phyloP scores from a whole-genome alignment of 64 coral and sea anemone species.

The Stylophora pistillata region DNA sequence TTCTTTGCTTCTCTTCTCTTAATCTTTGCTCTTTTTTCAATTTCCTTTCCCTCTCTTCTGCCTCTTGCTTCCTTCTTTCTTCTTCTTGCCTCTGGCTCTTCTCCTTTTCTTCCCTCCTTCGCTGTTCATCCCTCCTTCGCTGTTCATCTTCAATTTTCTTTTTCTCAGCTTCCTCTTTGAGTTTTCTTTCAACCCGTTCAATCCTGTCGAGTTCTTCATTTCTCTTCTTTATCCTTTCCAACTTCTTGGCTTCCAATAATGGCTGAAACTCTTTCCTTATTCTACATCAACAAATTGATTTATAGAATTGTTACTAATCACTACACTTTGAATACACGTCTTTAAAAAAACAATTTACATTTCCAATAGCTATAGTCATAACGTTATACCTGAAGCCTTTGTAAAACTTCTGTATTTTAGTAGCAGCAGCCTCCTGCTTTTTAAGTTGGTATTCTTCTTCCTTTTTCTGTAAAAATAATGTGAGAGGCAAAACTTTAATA shows the following conservation, averaged over 20 bases:
- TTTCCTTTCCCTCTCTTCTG: slow-evolving; percentile 23
- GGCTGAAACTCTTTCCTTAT: slow-evolving; percentile 56
- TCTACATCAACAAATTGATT: slow-evolving; percentile 12
- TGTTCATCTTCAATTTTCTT: slow-evolving; percentile 34
- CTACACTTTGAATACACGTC: too few species aligned
- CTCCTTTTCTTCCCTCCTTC: slow-evolving; percentile 14
- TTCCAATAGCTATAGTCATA: not conserved
- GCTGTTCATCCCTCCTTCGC: slow-evolving; percentile 1
- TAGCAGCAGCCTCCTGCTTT: slow-evolving; percentile 58
- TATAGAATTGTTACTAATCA: not conserved
- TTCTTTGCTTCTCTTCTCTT: not conserved
- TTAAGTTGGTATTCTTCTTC: slow-evolving; percentile 70
- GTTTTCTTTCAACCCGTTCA: slow-evolving; percentile 64
- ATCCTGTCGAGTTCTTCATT: slow-evolving; percentile 69
- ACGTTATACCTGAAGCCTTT: slow-evolving; percentile 64
- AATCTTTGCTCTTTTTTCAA: slow-evolving; percentile 1
- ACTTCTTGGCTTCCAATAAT: slow-evolving; percentile 32
- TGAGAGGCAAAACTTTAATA: not conserved
- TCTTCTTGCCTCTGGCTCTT: slow-evolving; percentile 16
- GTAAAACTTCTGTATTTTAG: slow-evolving; percentile 73
- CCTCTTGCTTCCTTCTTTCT: slow-evolving; percentile 6
- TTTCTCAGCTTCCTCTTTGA: slow-evolving; percentile 50
- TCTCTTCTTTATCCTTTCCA: slow-evolving; percentile 47
- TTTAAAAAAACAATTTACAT: too few species aligned
- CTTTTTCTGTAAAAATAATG: slow-evolving; percentile 37